phyloP scores from a whole-genome alignment of 2,113 vertebrate species.

The Sceloporus tristichus region DNA sequence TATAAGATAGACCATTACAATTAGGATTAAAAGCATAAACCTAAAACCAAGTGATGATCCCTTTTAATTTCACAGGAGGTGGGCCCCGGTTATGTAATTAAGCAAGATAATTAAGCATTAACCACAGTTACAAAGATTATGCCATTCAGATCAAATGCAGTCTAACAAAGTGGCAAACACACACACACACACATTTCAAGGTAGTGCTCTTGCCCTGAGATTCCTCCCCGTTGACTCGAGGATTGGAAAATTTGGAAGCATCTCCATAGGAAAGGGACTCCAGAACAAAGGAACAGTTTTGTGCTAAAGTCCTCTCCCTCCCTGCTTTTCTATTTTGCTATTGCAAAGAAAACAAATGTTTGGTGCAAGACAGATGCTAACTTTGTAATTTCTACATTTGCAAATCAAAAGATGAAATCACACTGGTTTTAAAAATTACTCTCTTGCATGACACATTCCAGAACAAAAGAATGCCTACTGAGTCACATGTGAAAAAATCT shows the following conservation, averaged over 20 bases:
- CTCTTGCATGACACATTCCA: not conserved
- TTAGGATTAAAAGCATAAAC: too few species aligned
- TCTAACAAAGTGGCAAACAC: too few species aligned
- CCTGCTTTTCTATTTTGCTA: not conserved
- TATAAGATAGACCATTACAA: too few species aligned
- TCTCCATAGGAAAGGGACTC: not conserved
- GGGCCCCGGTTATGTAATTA: too few species aligned
- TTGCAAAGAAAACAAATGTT: not conserved
- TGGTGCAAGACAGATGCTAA: not conserved
- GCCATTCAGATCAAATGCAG: too few species aligned
- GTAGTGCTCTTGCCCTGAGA: too few species aligned
- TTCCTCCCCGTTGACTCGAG: too few species aligned
- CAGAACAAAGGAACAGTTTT: not conserved
- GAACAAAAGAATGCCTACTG: not conserved
- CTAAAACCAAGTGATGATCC: too few species aligned
- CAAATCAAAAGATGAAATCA: not conserved
- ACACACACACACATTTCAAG: too few species aligned
- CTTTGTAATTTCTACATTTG: not conserved
- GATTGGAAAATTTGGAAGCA: not conserved
- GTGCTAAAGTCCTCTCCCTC: not conserved
- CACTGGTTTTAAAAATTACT: not conserved
- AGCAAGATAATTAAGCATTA: too few species aligned
- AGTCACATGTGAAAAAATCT: not conserved
- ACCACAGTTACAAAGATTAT: too few species aligned
- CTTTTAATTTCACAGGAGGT: too few species aligned